phyloP scores from a whole-genome alignment of 1,140 invertebrate species.

The Eufriesea mexicana region DNA sequence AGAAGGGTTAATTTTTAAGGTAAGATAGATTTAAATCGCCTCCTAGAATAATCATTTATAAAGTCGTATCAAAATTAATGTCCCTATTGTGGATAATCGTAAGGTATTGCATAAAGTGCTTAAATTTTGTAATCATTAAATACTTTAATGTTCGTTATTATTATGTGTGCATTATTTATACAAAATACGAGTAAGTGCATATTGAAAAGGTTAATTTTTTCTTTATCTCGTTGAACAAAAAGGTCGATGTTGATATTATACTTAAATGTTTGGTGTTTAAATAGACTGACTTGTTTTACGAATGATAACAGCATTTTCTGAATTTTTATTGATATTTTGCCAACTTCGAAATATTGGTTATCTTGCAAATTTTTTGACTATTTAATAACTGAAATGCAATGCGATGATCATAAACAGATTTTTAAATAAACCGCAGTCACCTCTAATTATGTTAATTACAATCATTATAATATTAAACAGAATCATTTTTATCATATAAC shows the following conservation, averaged over 20 bases:
- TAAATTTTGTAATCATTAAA: neutral
- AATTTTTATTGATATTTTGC: neutral
- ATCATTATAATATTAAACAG: neutral
- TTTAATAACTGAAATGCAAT: neutral
- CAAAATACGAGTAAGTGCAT: neutral
- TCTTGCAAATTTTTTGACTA: neutral
- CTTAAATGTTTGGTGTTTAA: neutral
- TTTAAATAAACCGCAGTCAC: neutral
- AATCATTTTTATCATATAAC: neutral
- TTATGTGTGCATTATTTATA: neutral
- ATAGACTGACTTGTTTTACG: neutral
- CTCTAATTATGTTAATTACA: neutral
- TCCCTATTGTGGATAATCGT: neutral
- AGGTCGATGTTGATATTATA: no score
- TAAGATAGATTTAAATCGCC: slow-evolving; percentile 48
- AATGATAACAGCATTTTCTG: neutral
- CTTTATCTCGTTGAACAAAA: neutral
- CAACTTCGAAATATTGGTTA: neutral
- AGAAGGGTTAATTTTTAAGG: slow-evolving; percentile 48
- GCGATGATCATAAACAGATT: neutral
- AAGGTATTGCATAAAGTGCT: neutral
- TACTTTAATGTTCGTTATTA: neutral
- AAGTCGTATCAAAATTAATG: neutral
- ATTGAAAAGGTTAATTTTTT: neutral
- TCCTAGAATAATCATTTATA: neutral